Evolutionary conservation across 1,140 invertebrate species (phyloP).

Genomic region (Macrobrachium rosenbergii): DNA sequence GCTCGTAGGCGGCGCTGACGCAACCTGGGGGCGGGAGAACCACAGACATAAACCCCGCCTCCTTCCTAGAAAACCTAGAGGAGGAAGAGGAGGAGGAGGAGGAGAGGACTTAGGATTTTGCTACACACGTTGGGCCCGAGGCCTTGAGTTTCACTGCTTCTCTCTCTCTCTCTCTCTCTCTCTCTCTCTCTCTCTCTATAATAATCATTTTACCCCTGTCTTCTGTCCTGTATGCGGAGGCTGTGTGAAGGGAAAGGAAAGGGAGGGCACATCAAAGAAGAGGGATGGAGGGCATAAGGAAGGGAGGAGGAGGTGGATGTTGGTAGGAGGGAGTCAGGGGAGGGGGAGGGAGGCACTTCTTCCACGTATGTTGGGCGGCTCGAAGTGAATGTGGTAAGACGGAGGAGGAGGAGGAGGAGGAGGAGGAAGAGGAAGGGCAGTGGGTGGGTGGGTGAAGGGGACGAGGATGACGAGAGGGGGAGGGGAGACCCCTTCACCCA

Average conservation of each 20-base stretch:
- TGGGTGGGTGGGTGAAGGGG: constrained; percentile 1
- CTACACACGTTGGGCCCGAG: constrained; percentile 37
- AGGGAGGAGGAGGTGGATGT: too few relatives aligned
- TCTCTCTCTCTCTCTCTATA: constrained; percentile 39
- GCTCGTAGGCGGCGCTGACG: constrained; percentile 53
- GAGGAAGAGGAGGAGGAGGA: neutral
- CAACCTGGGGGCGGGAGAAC: constrained; percentile 35
- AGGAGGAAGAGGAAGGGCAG: neutral
- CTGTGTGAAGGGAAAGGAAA: neutral
- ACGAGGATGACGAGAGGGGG: constrained; percentile 17
- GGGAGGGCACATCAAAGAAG: too few relatives aligned
- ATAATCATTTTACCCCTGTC: constrained; percentile 56
- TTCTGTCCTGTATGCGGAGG: constrained; percentile 35
- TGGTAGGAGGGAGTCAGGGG: too few relatives aligned
- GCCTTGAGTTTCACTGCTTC: constrained; percentile 42
- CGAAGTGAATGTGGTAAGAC: neutral
- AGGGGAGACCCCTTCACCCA: constrained; percentile 22
- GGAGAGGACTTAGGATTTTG: constrained; percentile 29
- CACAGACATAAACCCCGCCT: constrained; percentile 13
- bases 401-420: neutral
- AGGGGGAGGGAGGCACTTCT: neutral
- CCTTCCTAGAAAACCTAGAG: constrained; percentile 40
- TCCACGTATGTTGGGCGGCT: neutral
- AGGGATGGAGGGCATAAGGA: too few relatives aligned
- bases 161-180: too few relatives aligned